Evolutionary conservation across 2,888 invertebrate species (phyloP).

Genomic region (Noctua pronuba): DNA sequence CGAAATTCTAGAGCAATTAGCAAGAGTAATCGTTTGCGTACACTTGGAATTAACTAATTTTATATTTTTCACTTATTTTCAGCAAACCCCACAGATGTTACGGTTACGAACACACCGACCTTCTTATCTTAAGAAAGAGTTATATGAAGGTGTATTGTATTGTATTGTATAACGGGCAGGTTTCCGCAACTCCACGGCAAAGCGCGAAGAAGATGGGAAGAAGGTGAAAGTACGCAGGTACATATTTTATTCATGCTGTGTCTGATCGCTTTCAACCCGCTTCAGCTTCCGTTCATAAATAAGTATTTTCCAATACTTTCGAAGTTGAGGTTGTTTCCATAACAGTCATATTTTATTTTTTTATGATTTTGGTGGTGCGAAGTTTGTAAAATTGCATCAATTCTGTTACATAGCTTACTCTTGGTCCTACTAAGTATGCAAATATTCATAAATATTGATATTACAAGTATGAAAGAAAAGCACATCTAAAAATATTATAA

Average conservation of each 20-base stretch:
- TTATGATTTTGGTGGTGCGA: not conserved
- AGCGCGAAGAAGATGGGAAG: too few species aligned
- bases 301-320: constrained; percentile 49
- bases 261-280: constrained; percentile 48
- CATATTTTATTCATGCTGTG: constrained; percentile 57
- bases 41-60: constrained; percentile 21
- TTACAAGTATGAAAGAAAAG: not conserved
- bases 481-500: not conserved
- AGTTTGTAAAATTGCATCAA: constrained; percentile 16
- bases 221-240: constrained; percentile 6
- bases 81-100: constrained; percentile 18
- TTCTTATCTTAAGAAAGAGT: constrained; percentile 13
- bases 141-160: not conserved
- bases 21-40: constrained; percentile 73
- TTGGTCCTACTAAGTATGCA: not conserved
- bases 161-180: too few species aligned
- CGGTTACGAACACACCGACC: constrained; percentile 21
- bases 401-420: not conserved
- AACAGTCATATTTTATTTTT: constrained; percentile 30
- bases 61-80: constrained; percentile 51
- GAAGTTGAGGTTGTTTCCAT: constrained; percentile 25
- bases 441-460: not conserved
- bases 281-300: constrained; percentile 38
- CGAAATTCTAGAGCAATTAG: constrained; percentile 74
- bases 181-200: too few species aligned